Evolutionary conservation across 2,797 vertebrate genomes (phyloP), one percentile per base, ranked within the genome.

Genomic region (Chaetodon trifasciatus): DNA sequence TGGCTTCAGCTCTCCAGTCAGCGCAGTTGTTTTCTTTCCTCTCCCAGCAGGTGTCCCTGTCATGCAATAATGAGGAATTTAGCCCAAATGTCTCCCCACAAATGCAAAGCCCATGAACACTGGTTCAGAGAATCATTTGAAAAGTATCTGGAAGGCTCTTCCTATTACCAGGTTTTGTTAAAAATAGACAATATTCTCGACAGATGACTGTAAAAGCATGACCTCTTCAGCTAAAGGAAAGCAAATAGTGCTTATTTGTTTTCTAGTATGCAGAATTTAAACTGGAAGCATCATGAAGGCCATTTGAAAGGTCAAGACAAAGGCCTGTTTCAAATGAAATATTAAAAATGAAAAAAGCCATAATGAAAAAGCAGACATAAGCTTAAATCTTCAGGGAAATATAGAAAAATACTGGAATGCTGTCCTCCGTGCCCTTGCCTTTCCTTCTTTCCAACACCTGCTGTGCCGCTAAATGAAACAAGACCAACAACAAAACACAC

Each of bases 401-500:
- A 72, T 72, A 35, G 76, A 66, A 76, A 84, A 82, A 83, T 67
- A 63, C 69, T 68, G 70, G 67, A 66, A 79, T 80, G 73, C 56
- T 68, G 80, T 84, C 86, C 88, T 86, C 42, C 10, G 23, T 87
- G 88, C 81, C 90, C 84, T 85, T 86, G 87, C 73, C 55, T 78
- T 72, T 80, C 74, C 79, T 65, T 82, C 79, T 75, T 79, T 71
- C 84, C 72, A 88, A 80, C 92, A 87, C 94, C 93, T 83, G 91
- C 95, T 95, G 94, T 90, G 93, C 85, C 24, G 46, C 92, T 90
- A 95, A 96, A 94, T 95, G 92, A 95, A 94, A 94, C 84, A 89
- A 90, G 90, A 89, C 87, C 88, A 91, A 88, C 87, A 90, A 89
- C 86, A 92, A 93, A 92, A 91, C 79, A 85, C 86, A 92, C 89